A percentile compares a stretch with the other conserved stretches of the same genome.
Evolutionary conservation across 2,113 vertebrate genomes (phyloP).

Genomic region (Steatornis caripensis): DNA sequence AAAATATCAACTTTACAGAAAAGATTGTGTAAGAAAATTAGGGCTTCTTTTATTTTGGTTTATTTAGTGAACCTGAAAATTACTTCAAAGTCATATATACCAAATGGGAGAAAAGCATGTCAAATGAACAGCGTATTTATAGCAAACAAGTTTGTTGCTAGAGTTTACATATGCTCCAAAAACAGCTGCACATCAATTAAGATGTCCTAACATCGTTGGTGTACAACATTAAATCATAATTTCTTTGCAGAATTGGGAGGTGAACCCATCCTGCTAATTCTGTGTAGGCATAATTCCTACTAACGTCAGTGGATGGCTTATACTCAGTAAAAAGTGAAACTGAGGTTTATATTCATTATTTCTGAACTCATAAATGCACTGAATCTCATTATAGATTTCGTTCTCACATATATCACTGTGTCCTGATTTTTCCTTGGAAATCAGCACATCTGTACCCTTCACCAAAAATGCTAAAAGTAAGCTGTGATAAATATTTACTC

Average conservation of each 20-base stretch:
- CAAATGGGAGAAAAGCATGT: conserved; percentile 63
- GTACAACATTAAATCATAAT: conserved; percentile 52
- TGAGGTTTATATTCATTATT: conserved; percentile 39
- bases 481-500: conserved; percentile 65
- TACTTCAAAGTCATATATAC: conserved; percentile 52
- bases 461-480: conserved; percentile 60
- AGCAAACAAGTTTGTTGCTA: conserved; percentile 29
- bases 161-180: conserved; percentile 49
- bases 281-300: conserved; percentile 6
- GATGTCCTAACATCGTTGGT: conserved; percentile 39
- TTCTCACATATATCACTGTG: conserved; percentile 37
- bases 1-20: conserved; percentile 49
- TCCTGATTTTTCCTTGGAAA: conserved; percentile 36
- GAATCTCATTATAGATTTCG: conserved; percentile 31
- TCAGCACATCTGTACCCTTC: conserved; percentile 65
- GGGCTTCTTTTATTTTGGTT: conserved; percentile 35
- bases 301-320: conserved; percentile 9
- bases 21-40: conserved; percentile 35
- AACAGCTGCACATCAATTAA: conserved; percentile 43
- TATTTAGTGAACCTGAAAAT: conserved; percentile 17
- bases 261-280: conserved; percentile 3
- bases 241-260: conserved; percentile 8
- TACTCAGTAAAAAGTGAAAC: conserved; percentile 36
- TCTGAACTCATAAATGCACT: conserved; percentile 44
- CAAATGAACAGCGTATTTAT: conserved; percentile 12